Evolutionary conservation across 1,140 invertebrate genomes (phyloP).

Genomic region (Bombus balteatus): DNA sequence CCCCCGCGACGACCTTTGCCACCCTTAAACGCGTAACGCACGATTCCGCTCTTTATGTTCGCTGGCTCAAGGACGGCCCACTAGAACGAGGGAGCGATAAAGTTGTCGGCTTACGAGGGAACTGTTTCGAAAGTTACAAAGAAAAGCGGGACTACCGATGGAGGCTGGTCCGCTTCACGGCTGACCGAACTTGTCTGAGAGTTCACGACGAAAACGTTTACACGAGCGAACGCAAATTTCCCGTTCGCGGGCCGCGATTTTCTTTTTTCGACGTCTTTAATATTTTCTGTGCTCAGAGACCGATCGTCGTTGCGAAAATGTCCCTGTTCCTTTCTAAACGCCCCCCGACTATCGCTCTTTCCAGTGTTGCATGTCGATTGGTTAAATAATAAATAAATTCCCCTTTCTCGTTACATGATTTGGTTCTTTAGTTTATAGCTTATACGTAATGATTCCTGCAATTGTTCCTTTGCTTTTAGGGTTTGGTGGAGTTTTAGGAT

Average conservation of each 20-base stretch:
- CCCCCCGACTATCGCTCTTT: background rate
- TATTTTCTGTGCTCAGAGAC: background rate
- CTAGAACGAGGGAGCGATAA: conserved; percentile 50
- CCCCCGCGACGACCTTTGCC: conserved; percentile 38
- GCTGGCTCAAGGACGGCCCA: conserved; percentile 38
- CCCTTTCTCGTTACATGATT: too few relatives aligned
- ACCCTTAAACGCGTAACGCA: conserved; percentile 33
- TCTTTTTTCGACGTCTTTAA: background rate
- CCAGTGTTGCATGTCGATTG: background rate
- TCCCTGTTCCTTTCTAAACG: background rate
- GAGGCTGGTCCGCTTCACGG: conserved; percentile 3
- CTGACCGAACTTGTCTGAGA: conserved; percentile 25
- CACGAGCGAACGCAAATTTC: conserved; percentile 7
- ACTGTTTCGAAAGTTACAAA: conserved; percentile 57
- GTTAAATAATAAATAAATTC: background rate
- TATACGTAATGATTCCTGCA: too few relatives aligned
- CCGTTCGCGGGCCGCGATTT: background rate
- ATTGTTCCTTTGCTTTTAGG: too few relatives aligned
- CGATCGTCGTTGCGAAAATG: background rate
- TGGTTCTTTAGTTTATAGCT: too few relatives aligned
- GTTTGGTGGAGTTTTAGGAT: too few relatives aligned
- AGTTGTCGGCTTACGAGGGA: conserved; percentile 62
- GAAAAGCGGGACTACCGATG: background rate
- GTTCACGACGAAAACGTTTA: conserved; percentile 2
- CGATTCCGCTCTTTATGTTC: conserved; percentile 16